Conservation (phyloP, 1,140 invertebrate genomes). For the Ceratosolen solmsi region DNA sequence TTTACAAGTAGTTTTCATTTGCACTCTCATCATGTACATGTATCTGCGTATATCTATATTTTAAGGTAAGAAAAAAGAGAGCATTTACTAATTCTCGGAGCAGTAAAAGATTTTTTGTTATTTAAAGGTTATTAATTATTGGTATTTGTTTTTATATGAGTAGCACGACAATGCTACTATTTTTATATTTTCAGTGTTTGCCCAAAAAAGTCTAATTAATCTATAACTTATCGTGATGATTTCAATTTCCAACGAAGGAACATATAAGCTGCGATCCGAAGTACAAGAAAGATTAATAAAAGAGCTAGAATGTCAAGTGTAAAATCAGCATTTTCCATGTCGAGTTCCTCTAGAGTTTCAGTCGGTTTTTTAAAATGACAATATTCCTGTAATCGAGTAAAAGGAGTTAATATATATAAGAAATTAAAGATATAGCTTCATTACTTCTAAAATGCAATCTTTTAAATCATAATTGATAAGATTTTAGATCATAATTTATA, state of each 20-base stretch:
- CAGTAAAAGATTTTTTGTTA: not conserved
- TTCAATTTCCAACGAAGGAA: constrained; percentile 92
- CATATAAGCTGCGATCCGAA: constrained; percentile 91
- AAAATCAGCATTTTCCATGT: constrained; percentile 85
- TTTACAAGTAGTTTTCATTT: not conserved
- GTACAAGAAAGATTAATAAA: constrained; percentile 88
- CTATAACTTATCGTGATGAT: constrained; percentile 77
- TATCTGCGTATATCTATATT: constrained; percentile 9
- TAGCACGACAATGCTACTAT: constrained; percentile 14
- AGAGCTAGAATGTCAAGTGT: constrained; percentile 87
- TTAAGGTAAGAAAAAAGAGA: constrained; percentile 25
- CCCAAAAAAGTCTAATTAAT: constrained; percentile 18
- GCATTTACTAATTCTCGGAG: constrained; percentile 30
- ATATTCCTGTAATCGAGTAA: constrained; percentile 74
- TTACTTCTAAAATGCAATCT: too few species aligned
- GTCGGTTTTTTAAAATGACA: constrained; percentile 92
- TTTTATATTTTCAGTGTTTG: not conserved
- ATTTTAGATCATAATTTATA: too few species aligned
- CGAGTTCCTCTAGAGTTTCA: constrained; percentile 93
- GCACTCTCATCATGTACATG: not conserved
- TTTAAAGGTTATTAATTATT: constrained; percentile 19
- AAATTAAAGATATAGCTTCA: too few species aligned
- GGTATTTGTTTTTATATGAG: not conserved
- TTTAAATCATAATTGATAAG: too few species aligned
- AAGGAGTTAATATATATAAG: too few species aligned